Evolutionary conservation across 2,797 vertebrate species (phyloP).

Genomic region (Acropternis orthonyx): DNA sequence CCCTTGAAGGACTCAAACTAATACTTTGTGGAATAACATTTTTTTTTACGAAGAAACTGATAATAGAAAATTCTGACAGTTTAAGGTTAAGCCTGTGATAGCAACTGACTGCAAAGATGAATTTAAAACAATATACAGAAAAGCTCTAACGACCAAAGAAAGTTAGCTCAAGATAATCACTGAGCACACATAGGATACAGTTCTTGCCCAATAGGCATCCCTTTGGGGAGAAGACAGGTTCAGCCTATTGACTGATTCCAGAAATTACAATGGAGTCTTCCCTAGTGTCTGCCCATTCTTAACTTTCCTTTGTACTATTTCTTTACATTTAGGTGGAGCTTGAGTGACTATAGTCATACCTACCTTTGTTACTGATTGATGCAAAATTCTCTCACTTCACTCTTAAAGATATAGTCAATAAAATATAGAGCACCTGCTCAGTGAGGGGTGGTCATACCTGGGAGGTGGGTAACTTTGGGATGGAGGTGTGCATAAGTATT

Average conservation of each 20-base stretch:
- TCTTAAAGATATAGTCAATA: too few relatives aligned
- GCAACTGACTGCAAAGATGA: background rate
- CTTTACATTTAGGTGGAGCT: background rate
- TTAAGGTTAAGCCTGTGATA: background rate
- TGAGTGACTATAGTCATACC: background rate
- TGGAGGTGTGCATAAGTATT: background rate
- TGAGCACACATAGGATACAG: background rate
- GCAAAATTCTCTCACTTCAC: background rate
- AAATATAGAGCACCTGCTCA: too few relatives aligned
- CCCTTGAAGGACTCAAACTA: background rate
- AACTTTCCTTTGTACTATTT: too few relatives aligned
- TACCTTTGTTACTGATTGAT: background rate
- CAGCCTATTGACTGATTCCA: too few relatives aligned
- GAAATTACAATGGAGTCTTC: background rate
- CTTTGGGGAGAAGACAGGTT: too few relatives aligned
- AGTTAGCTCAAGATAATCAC: background rate
- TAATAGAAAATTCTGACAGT: background rate
- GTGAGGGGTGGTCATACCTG: background rate
- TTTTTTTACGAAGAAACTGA: background rate
- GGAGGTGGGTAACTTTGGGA: background rate
- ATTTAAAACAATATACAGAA: background rate
- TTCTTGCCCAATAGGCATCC: background rate
- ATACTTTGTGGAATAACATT: background rate
- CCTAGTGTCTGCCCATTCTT: background rate
- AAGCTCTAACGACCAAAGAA: background rate